Base-by-base conservation (phyloP, 2,888 invertebrate species). In the Hirtodrosophila cameraria region DNA sequence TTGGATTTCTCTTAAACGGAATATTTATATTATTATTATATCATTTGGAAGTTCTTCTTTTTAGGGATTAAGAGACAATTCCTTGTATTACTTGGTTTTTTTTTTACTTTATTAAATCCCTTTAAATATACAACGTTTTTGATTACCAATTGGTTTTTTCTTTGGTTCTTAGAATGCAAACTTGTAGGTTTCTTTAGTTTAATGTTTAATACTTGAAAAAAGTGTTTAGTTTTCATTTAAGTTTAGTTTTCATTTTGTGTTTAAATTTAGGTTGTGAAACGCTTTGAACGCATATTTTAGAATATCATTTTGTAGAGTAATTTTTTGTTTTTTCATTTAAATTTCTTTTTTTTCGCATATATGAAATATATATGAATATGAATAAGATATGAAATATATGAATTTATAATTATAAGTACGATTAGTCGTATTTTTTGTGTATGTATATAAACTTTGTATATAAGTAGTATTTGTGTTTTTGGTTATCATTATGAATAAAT, bases 71-170 rank as follows among this genome's bases (percentile, higher is more conserved):
- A 35, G n/a, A 36, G n/a, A 36, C 5, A 39, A 27, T 25, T 30
- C 11, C 13, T 31, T 11, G 13, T 13, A 16, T 16, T 27, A 3
- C 1, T n/a, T 33, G 39, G 3, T 67, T 69, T 55, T 42, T 42
- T 33, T 49, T 59, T 65, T 70, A 49, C 50, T 87, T 88, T 81
- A 84, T 86, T 84, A 43, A 86, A 84, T 86, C 72, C 80, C 81
- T 75, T 84, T 82, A 82, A 84, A 86, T 84, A 79, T 83, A 76
- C 75, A 75, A 82, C 65, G 60, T 60, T 78, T 85, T 86, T 84
- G 84, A 82, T 86, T 82, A 80, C 86, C 81, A 82, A 80, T 81
- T 71, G 65, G 64, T 41, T 58, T 61, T 49, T 68, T 59, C 55
- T 76, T 73, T 76, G 86, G 80, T 83, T 82, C 84, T 79, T 80